Percentiles rank a stretch among this genome's conserved stretches.
These are phyloP conservation scores for Microtus richardsoni DNA, from an alignment of 2,113 vertebrate genomes.

Conservation along the genomic window DNA sequence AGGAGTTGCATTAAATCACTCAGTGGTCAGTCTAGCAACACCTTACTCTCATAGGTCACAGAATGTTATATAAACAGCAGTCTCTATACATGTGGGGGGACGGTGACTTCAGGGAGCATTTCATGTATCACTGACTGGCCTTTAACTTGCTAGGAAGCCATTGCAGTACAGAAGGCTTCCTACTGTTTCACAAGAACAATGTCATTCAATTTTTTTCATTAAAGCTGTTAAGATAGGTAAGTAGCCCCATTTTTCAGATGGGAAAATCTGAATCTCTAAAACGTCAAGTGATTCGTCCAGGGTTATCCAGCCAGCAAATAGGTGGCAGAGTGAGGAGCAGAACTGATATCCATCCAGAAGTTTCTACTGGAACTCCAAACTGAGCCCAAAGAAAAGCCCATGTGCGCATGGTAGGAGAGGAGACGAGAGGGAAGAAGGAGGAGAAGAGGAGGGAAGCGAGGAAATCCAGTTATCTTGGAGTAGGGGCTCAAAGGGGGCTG, in stretches of 20 bases:
- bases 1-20: conserved; percentile 60
- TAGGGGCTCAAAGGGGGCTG: neutral
- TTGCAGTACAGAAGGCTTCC: neutral
- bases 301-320: neutral
- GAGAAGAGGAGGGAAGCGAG: neutral
- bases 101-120: neutral
- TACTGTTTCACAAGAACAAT: neutral
- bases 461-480: neutral
- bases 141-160: neutral
- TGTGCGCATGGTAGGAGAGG: neutral
- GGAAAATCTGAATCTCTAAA: conserved; percentile 26
- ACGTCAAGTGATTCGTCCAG: conserved; percentile 8
- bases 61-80: neutral
- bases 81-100: neutral
- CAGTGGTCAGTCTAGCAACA: conserved; percentile 53
- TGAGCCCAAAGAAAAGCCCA: conserved; percentile 35
- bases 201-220: conserved; percentile 1
- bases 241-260: neutral
- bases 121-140: neutral
- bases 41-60: conserved; percentile 23
- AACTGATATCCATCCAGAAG: neutral
- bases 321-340: neutral
- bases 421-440: neutral
- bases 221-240: neutral
- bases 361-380: conserved; percentile 22